Percentiles rank a stretch among this genome's conserved stretches.
Conservation (phyloP, 1,140 invertebrate species). For the Fopius arisanus region DNA sequence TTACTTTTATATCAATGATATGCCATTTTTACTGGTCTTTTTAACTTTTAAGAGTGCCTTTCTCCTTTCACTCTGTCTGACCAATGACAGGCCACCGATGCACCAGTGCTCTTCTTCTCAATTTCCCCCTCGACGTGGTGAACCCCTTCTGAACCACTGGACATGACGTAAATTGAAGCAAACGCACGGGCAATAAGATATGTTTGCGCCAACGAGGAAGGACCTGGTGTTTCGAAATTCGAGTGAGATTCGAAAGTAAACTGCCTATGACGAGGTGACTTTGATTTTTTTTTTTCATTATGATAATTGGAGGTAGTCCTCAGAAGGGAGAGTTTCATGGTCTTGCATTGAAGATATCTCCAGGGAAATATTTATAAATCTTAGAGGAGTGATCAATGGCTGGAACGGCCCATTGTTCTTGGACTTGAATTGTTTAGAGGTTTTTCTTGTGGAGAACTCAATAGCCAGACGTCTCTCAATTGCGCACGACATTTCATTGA, state of each 20-base stretch:
- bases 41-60: slow-evolving; percentile 43
- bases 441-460: too few relatives aligned
- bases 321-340: too few relatives aligned
- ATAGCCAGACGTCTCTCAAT: too few relatives aligned
- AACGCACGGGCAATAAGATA: background rate
- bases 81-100: background rate
- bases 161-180: slow-evolving; percentile 45
- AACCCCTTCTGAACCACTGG: slow-evolving; percentile 40
- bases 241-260: slow-evolving; percentile 56
- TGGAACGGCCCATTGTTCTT: too few relatives aligned
- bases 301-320: too few relatives aligned
- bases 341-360: too few relatives aligned
- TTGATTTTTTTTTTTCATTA: slow-evolving; percentile 2
- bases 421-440: too few relatives aligned
- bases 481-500: too few relatives aligned
- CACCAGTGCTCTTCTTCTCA: background rate
- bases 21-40: slow-evolving; percentile 24
- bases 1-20: slow-evolving; percentile 19
- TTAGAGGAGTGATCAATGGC: too few relatives aligned
- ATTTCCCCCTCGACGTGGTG: background rate
- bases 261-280: slow-evolving; percentile 16
- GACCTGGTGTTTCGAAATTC: slow-evolving; percentile 25
- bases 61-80: slow-evolving; percentile 58
- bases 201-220: slow-evolving; percentile 24
- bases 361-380: too few relatives aligned